Conservation (phyloP, 2,113 vertebrate species). For the Tyrannus savana region DNA sequence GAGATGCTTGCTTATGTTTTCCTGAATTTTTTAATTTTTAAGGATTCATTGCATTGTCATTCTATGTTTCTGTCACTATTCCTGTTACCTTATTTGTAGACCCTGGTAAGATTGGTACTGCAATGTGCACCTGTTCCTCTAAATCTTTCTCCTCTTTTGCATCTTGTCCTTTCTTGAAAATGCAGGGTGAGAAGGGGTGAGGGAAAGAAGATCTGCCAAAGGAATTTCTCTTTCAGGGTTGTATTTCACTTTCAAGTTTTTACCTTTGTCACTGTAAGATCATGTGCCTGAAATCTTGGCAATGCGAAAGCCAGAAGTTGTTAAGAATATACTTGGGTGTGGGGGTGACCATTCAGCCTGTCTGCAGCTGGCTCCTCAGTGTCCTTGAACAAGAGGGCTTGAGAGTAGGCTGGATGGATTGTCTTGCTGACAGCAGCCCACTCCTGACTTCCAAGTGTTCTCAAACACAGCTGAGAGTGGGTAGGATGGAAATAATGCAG, state of each 20-base stretch:
- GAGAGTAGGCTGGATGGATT: neutral
- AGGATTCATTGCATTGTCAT: neutral
- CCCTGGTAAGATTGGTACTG: neutral
- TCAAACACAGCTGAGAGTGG: neutral
- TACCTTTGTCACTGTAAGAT: conserved; percentile 44
- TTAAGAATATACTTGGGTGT: conserved; percentile 19
- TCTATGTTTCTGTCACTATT: neutral
- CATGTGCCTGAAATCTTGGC: conserved; percentile 31
- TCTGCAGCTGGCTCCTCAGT: conserved; percentile 22
- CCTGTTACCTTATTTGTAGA: conserved; percentile 28
- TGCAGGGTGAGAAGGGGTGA: conserved; percentile 56
- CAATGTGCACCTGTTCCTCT: conserved; percentile 51
- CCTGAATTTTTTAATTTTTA: neutral
- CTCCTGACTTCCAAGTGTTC: neutral
- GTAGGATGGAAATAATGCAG: neutral
- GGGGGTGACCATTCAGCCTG: neutral
- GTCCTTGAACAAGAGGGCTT: conserved; percentile 41
- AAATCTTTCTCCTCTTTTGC: conserved; percentile 53
- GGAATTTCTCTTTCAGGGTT: conserved; percentile 53
- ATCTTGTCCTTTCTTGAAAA: conserved; percentile 62
- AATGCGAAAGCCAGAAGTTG: neutral
- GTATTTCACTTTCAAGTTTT: conserved; percentile 60
- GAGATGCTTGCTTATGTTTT: neutral
- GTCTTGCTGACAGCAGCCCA: conserved; percentile 13
- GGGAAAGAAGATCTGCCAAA: conserved; percentile 48